Evolutionary conservation across 1,140 invertebrate species (phyloP).

Genomic region (Lethrus apterus): DNA sequence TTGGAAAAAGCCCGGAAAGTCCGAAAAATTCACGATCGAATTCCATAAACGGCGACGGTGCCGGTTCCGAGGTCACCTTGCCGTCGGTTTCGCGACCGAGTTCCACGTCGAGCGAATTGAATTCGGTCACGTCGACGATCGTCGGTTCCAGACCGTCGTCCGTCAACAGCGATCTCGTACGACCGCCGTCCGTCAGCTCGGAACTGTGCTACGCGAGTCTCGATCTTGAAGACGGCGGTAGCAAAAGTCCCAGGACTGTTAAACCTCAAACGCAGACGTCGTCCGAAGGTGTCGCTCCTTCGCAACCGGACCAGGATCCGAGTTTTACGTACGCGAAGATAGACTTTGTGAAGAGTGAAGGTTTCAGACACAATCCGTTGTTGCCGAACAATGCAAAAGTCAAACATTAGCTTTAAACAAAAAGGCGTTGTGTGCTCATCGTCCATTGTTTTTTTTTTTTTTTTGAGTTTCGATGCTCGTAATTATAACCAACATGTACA

Average conservation of each 20-base stretch:
- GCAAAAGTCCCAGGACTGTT: slow-evolving; percentile 20
- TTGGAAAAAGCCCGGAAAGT: slow-evolving; percentile 9
- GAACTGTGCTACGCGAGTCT: slow-evolving; percentile 42
- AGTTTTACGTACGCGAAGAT: slow-evolving; percentile 61
- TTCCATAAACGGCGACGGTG: too few species aligned
- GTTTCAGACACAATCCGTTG: slow-evolving; percentile 38
- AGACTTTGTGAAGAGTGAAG: slow-evolving; percentile 58
- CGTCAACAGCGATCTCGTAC: slow-evolving; percentile 19
- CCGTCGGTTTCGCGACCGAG: slow-evolving; percentile 28
- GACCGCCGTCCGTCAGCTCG: slow-evolving; percentile 36
- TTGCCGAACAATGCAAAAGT: slow-evolving; percentile 22
- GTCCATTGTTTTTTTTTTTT: too few species aligned
- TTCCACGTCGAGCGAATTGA: slow-evolving; percentile 35
- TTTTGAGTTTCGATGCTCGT: too few species aligned
- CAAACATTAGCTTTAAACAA: slow-evolving; percentile 28
- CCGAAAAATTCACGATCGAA: background rate
- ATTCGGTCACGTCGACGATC: slow-evolving; percentile 11
- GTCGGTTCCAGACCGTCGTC: slow-evolving; percentile 17
- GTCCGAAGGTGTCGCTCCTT: slow-evolving; percentile 24
- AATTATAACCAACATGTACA: too few species aligned
- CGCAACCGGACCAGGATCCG: slow-evolving; percentile 29
- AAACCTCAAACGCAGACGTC: slow-evolving; percentile 15
- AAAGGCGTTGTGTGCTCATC: too few species aligned
- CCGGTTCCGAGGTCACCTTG: background rate
- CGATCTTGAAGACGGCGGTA: slow-evolving; percentile 42